Base-by-base conservation (phyloP, 2,113 vertebrate species). In the Epinephelus cyanopodus region DNA sequence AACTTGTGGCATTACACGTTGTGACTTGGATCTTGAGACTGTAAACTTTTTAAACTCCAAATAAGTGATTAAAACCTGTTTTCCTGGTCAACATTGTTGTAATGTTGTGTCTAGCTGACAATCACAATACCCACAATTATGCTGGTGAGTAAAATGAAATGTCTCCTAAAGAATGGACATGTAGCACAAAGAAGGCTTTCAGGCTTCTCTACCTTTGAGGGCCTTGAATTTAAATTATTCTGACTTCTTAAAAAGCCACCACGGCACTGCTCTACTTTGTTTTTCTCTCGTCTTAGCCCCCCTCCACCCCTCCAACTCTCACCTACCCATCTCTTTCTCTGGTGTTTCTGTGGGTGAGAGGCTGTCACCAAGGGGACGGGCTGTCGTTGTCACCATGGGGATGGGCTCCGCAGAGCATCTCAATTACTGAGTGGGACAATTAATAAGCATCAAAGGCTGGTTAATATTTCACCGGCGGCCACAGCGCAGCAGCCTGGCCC, bases 381-480 rank as follows among this genome's bases (percentile, higher is more conserved):
- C 92, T 89, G 92, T 89, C 85, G 86, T 56, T 65, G 88, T 94
- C 92, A 47, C 93, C 91, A 93, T 94, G 89, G 94, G 83, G 93
- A 95, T 92, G 77, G 92, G 95, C 95, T 95, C 95, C 89, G 89
- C 94, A 90, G 92, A 95, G 95, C 94, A 94, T 95, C 95, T 96
- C 95, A 96, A 95, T 97, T 95, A 96, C 96, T 93, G 94, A 95
- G 95, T 94, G 95, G 96, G 96, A 95, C 95, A 97, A 97, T 96
- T 97, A 97, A 95, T 94, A 93, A 95, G 94, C 95, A 96, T 96
- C 95, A 96, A 96, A 96, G 95, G 94, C 95, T 94, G 93, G 95
- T 95, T 93, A 94, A 94, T 94, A 92, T 93, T 94, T 94, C 88
- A 93, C 90, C 69, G 47, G 72, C 69, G 13, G 75, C 81, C 33